Evolutionary conservation across 2,113 vertebrate genomes (phyloP), one percentile per base, ranked within the genome.

Genomic region (Poicephalus meyeri): DNA sequence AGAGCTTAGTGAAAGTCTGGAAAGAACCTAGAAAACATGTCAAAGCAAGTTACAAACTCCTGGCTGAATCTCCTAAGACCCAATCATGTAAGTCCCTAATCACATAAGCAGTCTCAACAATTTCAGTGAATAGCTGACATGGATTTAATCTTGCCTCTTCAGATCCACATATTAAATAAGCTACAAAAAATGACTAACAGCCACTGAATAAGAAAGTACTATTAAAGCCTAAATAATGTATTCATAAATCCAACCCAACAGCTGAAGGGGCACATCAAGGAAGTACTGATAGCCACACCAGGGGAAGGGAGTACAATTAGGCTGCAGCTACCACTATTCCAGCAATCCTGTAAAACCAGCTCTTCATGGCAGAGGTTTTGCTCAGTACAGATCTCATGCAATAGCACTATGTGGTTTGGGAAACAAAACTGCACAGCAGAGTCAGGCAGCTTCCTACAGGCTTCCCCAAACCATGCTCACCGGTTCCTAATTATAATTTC

Each of bases 11-110:
- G n/a, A 71, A 53, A 88, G 65, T 71, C 92, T 93, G 80, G 86
- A 93, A 92, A 95, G 65, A 83, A 92, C 92, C 90, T 84, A 84
- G 77, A 86, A 88, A 92, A 93, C 5, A 4, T 42, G 86, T 65
- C 86, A 93, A 88, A 91, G 82, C 79, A 88, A 78, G 88, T 91
- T 78, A 94, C 68, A 73, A 85, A 69, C 80, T 88, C 39, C 33
- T 66, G 71, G 16, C 64, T 88, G 18, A 86, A 83, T 78, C 60
- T 88, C 37, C 71, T 50, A 78, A 90, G 26, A 90, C 55, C 15
- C 46, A 55, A 11, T 42, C 24, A 1, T 9, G 0, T 68, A 88
- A 94, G 24, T 44, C 82, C 39, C 49, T 93, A 92, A 90, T 88
- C 56, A 50, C 64, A 46, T 56, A 71, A 91, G 55, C 50, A 86